These are phyloP conservation scores for Dolichotis patagonum DNA, from an alignment of 2,113 vertebrate genomes.

Conservation along the genomic window DNA sequence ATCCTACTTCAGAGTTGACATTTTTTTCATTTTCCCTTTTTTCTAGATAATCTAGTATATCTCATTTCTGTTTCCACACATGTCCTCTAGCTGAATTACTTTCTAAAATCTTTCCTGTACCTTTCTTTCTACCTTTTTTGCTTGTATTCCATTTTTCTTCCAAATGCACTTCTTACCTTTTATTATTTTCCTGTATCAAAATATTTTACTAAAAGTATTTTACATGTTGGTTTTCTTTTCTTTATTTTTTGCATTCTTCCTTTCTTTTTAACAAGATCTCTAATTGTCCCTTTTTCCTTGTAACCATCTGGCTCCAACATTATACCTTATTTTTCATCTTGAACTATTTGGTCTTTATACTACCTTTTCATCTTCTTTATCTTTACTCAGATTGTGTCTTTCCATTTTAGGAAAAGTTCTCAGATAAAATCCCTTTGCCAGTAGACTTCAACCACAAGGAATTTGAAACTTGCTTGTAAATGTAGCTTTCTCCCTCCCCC, in stretches of 20 bases:
- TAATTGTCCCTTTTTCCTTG: neutral
- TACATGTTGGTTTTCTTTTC: too few relatives aligned
- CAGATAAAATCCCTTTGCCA: neutral
- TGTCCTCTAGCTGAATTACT: neutral
- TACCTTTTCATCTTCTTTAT: neutral
- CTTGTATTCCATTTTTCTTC: neutral
- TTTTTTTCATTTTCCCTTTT: neutral
- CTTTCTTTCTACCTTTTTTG: neutral
- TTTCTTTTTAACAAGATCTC: neutral
- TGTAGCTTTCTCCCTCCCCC: neutral
- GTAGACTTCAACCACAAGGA: neutral
- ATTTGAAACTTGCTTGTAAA: neutral
- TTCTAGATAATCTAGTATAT: neutral
- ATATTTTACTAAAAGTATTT: neutral
- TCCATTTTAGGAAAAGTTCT: neutral
- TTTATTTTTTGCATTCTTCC: neutral
- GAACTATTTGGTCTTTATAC: neutral
- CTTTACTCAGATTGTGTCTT: neutral
- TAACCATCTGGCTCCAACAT: neutral
- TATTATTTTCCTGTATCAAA: neutral
- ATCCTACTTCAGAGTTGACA: neutral
- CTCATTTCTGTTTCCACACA: neutral
- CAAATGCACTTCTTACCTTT: neutral
- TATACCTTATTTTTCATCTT: conserved; percentile 5
- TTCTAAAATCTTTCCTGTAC: neutral